Evolutionary conservation across 2,113 vertebrate genomes (phyloP).

Genomic region (Bos javanicus): DNA sequence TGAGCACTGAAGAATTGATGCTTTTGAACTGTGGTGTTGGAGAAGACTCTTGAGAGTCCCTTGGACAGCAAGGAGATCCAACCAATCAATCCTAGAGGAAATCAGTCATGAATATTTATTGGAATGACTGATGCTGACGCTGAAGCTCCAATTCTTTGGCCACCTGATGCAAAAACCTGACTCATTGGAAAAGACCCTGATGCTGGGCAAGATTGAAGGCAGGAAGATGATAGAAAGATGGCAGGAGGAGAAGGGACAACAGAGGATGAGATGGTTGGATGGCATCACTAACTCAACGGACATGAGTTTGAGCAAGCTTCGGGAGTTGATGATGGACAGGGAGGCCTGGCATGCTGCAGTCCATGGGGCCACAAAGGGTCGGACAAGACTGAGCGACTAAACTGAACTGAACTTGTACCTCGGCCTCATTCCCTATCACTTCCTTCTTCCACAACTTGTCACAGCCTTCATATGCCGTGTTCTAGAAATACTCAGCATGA

Average conservation of each 20-base stretch:
- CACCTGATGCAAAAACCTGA: neutral
- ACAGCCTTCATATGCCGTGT: neutral
- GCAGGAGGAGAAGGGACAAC: neutral
- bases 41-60: neutral
- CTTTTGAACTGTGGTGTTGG: neutral
- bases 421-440: neutral
- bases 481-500: neutral
- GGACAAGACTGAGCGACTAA: fast-evolving
- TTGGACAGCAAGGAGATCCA: neutral
- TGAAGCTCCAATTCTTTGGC: neutral
- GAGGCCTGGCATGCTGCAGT: neutral
- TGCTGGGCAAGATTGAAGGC: neutral
- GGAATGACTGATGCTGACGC: neutral
- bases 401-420: neutral
- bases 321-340: neutral
- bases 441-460: neutral
- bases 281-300: neutral
- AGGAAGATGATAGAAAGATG: neutral
- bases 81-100: neutral
- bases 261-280: neutral
- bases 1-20: fast-evolving
- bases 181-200: neutral
- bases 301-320: neutral
- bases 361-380: neutral
- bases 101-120: neutral